Base-by-base conservation (phyloP, 2,797 vertebrate species). In the Leuciscus waleckii region DNA sequence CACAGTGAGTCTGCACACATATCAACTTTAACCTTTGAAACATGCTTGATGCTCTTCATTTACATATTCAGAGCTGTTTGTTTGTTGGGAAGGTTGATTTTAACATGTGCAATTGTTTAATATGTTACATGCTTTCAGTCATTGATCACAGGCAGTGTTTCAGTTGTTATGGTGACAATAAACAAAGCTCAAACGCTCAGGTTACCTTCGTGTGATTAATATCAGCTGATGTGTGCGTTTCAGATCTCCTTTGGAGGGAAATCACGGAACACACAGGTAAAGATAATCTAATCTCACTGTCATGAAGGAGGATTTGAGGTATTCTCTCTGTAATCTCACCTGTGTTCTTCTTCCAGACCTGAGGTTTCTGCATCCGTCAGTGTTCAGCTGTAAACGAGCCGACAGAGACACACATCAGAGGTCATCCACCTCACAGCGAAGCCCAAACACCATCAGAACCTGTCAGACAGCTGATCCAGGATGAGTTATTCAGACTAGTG, bases 401-500 rank as follows among this genome's bases (percentile, higher is more conserved):
- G 21, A 70, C 63, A 8, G 63, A 86, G 39, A 88, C 91, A 81
- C 79, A 29, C 19, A 46, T 82, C 37, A 85, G 49, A 21, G 46
- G 70, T 61, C 43, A 83, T 23, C 10, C 68, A 3, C 88, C 88
- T 80, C 65, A 81, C 63, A 46, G 80, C 19, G 78, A 78, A 46
- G 79, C 84, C 71, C 26, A 56, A 68, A 79, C 82, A 83, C 88
- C 93, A 79, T 89, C 93, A 17, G 92, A 94, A 46, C 91, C 93
- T 41, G 91, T 95, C 54, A 95, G 94, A 78, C 96, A 97, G 65
- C 94, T 95, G 85, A 90, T 98, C 11, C 97, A 97, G 85, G 97
- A 99, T 87, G 97, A 99, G 92, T 95, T 99, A 92, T 96, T 96
- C 91, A 95, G 96, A 89, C 90, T 99, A 92, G 96, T 99, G 90